Base-by-base conservation (phyloP, 2,113 vertebrate species). In the Lampris megalopsis region DNA sequence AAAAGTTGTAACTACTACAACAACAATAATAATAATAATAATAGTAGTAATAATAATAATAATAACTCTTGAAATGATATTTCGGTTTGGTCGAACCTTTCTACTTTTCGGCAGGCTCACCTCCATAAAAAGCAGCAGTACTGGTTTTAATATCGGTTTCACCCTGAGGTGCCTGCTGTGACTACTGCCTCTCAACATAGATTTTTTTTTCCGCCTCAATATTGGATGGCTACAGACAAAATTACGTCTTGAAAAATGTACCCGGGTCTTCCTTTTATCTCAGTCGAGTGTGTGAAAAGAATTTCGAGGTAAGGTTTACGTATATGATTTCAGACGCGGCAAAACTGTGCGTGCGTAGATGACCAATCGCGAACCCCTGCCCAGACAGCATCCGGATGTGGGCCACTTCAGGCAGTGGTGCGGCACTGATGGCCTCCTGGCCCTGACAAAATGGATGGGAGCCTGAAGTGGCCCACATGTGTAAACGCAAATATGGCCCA, bases 121-220 rank as follows among this genome's bases (percentile, higher is more conserved):
- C 10, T 2, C 1, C 10, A 53, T 13, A 53, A 11, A 53, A 53
- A 52, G 36, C 71, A 81, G 78, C 37, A 70, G 71, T 60, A 24
- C 63, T n/a, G n/a, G 47, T 58, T 80, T 11, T 42, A 71, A 45
- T 83, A 68, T 70, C 53, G 63, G 40, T 68, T 65, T 24, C 24
- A 77, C 78, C 76, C 77, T 80, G 24, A 24, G 54, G 79, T 75
- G 79, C 53, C 11, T 62, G 75, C 52, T 68, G 35, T 60, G 60
- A 59, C 43, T 63, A 63, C 37, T 42, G 42, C 49, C 50, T n/a
- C 49, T 41, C 35, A 24, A 24, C 24, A 24, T 24, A 24, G 63
- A 71, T 1, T 1, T 52, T 9, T 52, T 52, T 52, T 52, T 10
- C 11, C 8, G 61, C 68, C 54, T 43, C 48, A 60, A 68, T 66